These are phyloP conservation scores for Steatornis caripensis DNA, from an alignment of 2,113 vertebrate species.

Conservation along the genomic window DNA sequence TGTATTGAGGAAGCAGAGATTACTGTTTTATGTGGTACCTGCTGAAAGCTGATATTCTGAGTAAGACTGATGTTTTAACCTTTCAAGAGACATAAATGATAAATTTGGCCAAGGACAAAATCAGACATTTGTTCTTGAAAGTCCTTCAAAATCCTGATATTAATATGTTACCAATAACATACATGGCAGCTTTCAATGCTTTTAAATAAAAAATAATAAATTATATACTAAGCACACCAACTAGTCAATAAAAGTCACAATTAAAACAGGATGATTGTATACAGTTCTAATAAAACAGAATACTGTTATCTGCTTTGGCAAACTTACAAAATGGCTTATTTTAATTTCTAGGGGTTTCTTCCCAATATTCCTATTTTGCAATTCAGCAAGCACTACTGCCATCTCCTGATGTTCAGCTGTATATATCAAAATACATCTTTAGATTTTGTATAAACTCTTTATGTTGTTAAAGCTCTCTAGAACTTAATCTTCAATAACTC, in stretches of 20 bases:
- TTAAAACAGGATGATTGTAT: neutral
- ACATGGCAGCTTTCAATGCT: neutral
- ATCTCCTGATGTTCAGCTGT: constrained; percentile 66
- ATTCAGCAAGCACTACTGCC: constrained; percentile 70
- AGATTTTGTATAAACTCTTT: neutral
- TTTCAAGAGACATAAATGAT: neutral
- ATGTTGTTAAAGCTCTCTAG: neutral
- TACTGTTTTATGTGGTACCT: neutral
- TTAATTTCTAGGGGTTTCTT: neutral
- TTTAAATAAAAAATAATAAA: neutral
- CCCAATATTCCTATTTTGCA: neutral
- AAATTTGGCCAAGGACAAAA: neutral
- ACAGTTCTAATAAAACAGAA: neutral
- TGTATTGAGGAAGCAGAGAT: neutral
- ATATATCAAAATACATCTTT: neutral
- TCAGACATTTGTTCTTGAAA: neutral
- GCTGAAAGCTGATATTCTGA: neutral
- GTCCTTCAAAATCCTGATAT: neutral
- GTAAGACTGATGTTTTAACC: neutral
- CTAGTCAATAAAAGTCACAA: neutral
- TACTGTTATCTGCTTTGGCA: neutral
- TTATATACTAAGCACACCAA: neutral
- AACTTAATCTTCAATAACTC: neutral
- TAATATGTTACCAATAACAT: neutral
- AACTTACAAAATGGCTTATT: constrained; percentile 11